phyloP scores from a whole-genome alignment of 2,113 vertebrate genomes.

The Corapipo altera region DNA sequence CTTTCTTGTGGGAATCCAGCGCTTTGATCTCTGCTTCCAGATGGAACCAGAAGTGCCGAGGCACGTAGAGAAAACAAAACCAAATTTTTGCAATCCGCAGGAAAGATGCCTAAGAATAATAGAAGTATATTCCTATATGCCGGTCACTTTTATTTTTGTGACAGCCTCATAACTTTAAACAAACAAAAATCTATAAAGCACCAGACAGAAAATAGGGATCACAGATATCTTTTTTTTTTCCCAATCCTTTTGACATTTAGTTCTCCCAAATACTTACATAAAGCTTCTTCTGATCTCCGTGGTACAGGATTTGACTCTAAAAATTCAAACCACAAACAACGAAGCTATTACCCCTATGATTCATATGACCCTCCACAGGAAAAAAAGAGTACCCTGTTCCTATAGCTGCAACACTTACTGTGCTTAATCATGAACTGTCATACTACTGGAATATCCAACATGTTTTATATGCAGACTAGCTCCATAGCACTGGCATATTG shows the following conservation, averaged over 20 bases:
- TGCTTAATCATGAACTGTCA: not conserved
- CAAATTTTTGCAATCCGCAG: not conserved
- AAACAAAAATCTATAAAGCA: not conserved
- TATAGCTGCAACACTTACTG: not conserved
- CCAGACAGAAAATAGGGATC: not conserved
- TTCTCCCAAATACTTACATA: not conserved
- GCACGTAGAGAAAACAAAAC: constrained; percentile 38
- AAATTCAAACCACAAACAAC: constrained; percentile 22
- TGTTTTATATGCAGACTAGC: not conserved
- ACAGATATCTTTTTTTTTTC: not conserved
- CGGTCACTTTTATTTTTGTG: not conserved
- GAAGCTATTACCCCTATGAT: not conserved
- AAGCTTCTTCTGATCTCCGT: not conserved
- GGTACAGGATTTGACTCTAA: not conserved
- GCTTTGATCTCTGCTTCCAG: constrained; percentile 57
- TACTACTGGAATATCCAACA: not conserved
- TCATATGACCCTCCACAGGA: not conserved
- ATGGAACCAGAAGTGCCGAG: constrained; percentile 29
- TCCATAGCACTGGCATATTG: not conserved
- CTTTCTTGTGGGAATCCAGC: not conserved
- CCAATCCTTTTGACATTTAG: not conserved
- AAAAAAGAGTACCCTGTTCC: not conserved
- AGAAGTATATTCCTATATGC: not conserved
- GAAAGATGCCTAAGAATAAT: constrained; percentile 54
- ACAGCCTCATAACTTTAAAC: not conserved